phyloP scores from a whole-genome alignment of 1,140 invertebrate species.

The Halictus rubicundus region DNA sequence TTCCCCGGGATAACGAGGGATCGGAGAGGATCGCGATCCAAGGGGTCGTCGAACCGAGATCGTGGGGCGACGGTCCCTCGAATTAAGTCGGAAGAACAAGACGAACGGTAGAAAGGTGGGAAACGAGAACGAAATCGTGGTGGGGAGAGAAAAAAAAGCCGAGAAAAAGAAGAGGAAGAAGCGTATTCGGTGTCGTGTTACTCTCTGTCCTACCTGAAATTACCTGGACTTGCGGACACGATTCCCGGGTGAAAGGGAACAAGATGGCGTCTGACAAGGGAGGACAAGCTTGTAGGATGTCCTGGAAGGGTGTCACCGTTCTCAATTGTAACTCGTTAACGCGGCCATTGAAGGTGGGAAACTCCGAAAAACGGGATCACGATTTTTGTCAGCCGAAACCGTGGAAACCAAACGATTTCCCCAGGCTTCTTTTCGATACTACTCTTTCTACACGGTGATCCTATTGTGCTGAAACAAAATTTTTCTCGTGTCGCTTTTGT shows the following conservation, averaged over 20 bases:
- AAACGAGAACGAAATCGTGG: too few relatives aligned
- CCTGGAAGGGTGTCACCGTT: constrained; percentile 38
- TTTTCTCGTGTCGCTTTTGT: background rate
- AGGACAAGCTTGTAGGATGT: constrained; percentile 7
- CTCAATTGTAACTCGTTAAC: constrained; percentile 64
- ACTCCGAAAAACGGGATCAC: constrained; percentile 2
- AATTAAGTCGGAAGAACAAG: constrained; percentile 45
- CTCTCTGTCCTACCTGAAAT: constrained; percentile 32
- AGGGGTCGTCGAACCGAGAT: constrained; percentile 34
- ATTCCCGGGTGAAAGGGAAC: constrained; percentile 13
- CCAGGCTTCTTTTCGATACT: background rate
- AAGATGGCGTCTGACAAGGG: constrained; percentile 35
- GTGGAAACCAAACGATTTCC: constrained; percentile 29
- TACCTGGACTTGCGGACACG: constrained; percentile 39
- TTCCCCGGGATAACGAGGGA: constrained; percentile 36
- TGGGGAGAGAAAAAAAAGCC: background rate
- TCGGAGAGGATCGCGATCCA: constrained; percentile 15
- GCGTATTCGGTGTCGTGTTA: constrained; percentile 45
- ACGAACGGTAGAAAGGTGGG: background rate
- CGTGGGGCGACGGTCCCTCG: constrained; percentile 33
- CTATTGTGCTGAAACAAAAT: constrained; percentile 10
- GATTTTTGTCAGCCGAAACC: background rate
- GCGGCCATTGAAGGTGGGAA: constrained; percentile 42
- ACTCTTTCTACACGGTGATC: background rate
- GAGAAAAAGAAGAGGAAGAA: background rate